Evolutionary conservation across 2,888 invertebrate species (phyloP), one percentile per base, ranked within the genome.

Genomic region (Ennomos erosarius): DNA sequence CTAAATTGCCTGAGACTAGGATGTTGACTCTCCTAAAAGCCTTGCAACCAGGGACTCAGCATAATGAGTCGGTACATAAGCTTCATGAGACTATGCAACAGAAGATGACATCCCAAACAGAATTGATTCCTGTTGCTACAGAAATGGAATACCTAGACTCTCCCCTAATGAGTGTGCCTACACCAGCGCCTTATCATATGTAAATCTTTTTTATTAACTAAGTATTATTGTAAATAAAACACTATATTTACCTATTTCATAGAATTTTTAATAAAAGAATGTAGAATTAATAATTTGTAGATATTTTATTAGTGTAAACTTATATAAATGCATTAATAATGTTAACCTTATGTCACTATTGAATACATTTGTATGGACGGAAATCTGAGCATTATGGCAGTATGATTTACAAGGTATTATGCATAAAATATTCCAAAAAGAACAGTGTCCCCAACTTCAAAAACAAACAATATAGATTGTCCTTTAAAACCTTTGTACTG

Each of bases 81-180:
- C 87, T 97, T 34, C 97, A 97, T 85, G 95, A 96, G 78, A 90
- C 94, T 26, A 89, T 98, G 58, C 95, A 95, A 71, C 97, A 97
- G 71, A 97, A 97, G 78, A 95, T 98, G 74, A 95, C 95, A 55
- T 89, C 94, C 4, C 95, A 95, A 74, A 94, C 95, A 51, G 96
- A 96, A 74, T 94, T 95, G 0, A 89, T 89, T 9, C 92, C 94
- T 1, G 92, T 92, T 13, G 88, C 94, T 66, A 94, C 94, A 83
- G 95, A 95, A 75, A 93, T 96, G 77, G 96, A 97, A 76, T 95
- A 96, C 79, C 93, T 96, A 62, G 96, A 97, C 76, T 97, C 98
- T 0, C 97, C 97, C 0, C 89, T 97, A 9, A 97, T 97, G 95
- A 96, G 95, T 91, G 96, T 97, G 6, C 96, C 97, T 10, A 96